These are phyloP conservation scores for Gymnobelideus leadbeateri DNA, from an alignment of 2,113 vertebrate species.

Conservation along the genomic window DNA sequence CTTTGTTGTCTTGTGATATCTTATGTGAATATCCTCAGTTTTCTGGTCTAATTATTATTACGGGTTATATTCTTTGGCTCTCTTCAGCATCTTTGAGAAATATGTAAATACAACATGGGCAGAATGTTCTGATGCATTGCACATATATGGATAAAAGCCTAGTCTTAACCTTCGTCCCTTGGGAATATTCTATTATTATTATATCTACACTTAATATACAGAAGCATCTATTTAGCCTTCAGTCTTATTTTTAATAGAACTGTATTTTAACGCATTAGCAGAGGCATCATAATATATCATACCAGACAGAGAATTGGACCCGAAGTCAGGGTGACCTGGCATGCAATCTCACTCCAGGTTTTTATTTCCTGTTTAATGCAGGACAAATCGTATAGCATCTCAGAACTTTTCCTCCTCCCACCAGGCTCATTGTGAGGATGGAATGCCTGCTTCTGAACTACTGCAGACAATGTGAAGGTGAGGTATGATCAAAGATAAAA, in stretches of 20 bases:
- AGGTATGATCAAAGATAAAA: background rate
- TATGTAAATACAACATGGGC: background rate
- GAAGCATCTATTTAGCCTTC: background rate
- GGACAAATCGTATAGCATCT: background rate
- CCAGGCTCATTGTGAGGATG: background rate
- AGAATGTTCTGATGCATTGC: background rate
- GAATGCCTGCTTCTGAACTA: slow-evolving; percentile 22
- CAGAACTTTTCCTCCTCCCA: background rate
- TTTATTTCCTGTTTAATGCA: background rate
- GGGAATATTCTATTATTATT: background rate
- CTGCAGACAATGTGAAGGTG: slow-evolving; percentile 1
- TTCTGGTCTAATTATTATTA: background rate
- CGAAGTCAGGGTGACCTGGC: background rate
- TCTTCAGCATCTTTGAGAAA: background rate
- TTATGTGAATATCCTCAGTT: background rate
- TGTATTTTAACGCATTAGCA: background rate
- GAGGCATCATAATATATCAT: background rate
- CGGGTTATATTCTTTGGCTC: background rate
- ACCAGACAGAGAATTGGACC: background rate
- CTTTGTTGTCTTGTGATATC: background rate
- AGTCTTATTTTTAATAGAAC: background rate
- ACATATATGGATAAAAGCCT: background rate
- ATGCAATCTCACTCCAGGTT: background rate
- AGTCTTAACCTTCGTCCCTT: background rate
- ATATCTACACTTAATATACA: background rate